Evolutionary conservation across 2,113 vertebrate genomes (phyloP), one percentile per base, ranked within the genome.

Genomic region (Cryptoleucopteryx plumbea): DNA sequence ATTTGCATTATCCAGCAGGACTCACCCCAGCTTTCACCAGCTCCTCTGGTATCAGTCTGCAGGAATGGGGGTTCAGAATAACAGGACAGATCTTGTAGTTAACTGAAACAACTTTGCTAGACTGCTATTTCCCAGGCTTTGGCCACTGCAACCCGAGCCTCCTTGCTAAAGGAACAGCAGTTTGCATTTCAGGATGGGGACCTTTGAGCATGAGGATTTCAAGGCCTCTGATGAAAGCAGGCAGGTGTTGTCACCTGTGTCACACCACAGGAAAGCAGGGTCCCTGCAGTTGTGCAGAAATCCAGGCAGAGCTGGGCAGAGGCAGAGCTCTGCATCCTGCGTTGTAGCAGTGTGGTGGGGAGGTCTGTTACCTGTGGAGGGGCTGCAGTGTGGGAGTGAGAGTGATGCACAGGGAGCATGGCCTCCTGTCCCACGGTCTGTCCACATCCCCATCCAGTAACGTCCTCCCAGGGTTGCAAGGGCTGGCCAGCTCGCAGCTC

Each of bases 321-420:
- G 56, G 59, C 43, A 45, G 63, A 83, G 56, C 63, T 73, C 52
- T 12, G 11, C 38, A 5, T 15, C 42, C 53, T 26, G 27, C 4
- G 0, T 26, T 2, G 0, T 10, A 40, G 65, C 26, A 14, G 7
- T 10, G 23, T 2, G 10, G 10, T 40, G n/a, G 11, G 31, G 36
- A 27, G 14, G 14, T 38, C 34, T 34, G 43, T 29, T 10, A 27
- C 42, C 56, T 13, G 17, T 16, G 29, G 11, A 14, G 16, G 36
- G 22, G 23, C 36, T 42, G 18, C 40, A 40, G 55, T 11, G 0
- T 1, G 13, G 13, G 25, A 4, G 12, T 27, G 56, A 47, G 9
- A 4, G 0, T 11, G 61, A 10, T 4, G 42, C 23, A 7, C 2
- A 10, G 48, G 32, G 38, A 38, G 40, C 31, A 36, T 1, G 1